Base-by-base conservation (phyloP, 1,140 invertebrate species). In the Drosophila insularis region DNA sequence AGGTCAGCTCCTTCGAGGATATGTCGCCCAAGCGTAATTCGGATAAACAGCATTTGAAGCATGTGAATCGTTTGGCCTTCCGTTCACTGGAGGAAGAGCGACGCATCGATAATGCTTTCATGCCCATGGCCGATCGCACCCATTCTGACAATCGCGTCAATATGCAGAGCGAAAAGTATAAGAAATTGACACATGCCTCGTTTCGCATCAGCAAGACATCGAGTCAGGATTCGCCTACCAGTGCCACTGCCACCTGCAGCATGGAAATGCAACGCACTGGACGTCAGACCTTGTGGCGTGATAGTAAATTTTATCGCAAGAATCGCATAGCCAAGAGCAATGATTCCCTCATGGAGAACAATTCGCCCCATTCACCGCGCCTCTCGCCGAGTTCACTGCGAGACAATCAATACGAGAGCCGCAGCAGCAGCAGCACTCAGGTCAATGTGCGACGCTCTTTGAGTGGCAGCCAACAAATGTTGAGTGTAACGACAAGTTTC, bases 291-390 rank as follows among this genome's bases (percentile, higher is more conserved):
- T 66, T 92, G 35, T 92, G 91, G 91, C 81, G 90, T 3, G 91
- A 92, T 40, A 92, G 91, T 21, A 91, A 91, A 35, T 91, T 92
- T 63, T 91, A 92, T 68, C 71, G 91, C 1, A 92, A 92, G 68
- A 92, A 91, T 68, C 80, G 90, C 10, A 91, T 92, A 7, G 91
- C 91, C 58, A 92, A 92, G 55, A 92, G 91, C 40, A 92, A 92
- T 50, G 91, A 92, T 64, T 92, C 91, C 0, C 63, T 92, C 23
- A 67, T 91, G 65, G 90, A 91, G 55, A 91, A 87, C 10, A 50
- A 50, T 11, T 89, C 91, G 21, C 90, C 90, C 0, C 77, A 64
- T n/a, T 90, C 90, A 60, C 77, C 81, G 1, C 60, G 87, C 4
- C 73, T 90, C 1, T 91, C 90, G 46, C 90, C 87, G 53, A 80